Base-by-base conservation (phyloP, 2,888 invertebrate genomes). In the Caenorhabditis virilis region DNA sequence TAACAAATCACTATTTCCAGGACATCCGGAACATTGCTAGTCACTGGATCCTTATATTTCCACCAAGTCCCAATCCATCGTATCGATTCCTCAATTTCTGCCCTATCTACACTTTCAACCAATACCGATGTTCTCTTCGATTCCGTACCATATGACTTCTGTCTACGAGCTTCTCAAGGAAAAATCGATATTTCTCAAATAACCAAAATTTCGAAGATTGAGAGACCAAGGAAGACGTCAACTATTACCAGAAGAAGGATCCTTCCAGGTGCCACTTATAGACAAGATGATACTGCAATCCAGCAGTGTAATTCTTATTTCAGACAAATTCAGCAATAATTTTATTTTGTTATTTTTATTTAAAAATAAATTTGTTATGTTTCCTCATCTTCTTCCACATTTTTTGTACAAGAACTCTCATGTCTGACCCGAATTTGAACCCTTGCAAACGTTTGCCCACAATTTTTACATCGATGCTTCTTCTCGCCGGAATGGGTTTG, bases 401-500 rank as follows among this genome's bases (percentile, higher is more conserved):
- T 30, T 30, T 30, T 30, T 30, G 6, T 6, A 13, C 6, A 30
- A 30, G 13, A 63, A 45, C 52, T 39, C 13, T 72, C 70, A 48
- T 74, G 74, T 27, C 68, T 54, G 15, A 47, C 35, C 16, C 61
- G 41, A 18, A 74, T 58, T 50, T 72, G 69, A 6, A 63, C 50
- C 16, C 74, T 56, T 2, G 70, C 70, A 50, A 74, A 74, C 2
- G 62, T 51, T 18, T 55, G 60, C 15, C 50, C 57, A 41, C 74
- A 74, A 18, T 50, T 30, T 15, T 30, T 20, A 38, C 72, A 72
- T 50, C 69, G 22, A 20, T 73, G 54, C 22, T 66, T 59, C 27
- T 71, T 73, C 41, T 68, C 51, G 18, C 57, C 60, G 3, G 61
- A 61, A 57, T 76, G 76, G 1, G 76, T 76, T 33, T 69, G 70